phyloP scores from a whole-genome alignment of 2,797 vertebrate genomes.

The Lycodopsis pacificus region DNA sequence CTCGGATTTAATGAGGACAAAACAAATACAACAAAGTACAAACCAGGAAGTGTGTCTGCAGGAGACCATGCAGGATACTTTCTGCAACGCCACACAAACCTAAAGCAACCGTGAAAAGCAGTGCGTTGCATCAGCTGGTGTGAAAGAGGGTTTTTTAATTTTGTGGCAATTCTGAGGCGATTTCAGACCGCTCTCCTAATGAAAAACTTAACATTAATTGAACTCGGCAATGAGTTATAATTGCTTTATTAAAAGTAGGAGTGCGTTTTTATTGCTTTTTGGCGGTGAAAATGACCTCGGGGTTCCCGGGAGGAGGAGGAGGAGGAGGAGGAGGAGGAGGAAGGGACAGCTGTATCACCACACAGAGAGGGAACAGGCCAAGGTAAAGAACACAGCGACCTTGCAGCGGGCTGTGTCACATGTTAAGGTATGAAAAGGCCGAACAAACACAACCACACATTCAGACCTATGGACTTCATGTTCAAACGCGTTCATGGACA shows the following conservation, averaged over 20 bases:
- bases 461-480: background rate
- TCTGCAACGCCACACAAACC: background rate
- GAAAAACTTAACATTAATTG: conserved; percentile 78
- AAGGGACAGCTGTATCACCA: conserved; percentile 22
- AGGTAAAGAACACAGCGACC: conserved; percentile 53
- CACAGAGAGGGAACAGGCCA: conserved; percentile 25
- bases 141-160: background rate
- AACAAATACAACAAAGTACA: background rate
- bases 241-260: conserved; percentile 81
- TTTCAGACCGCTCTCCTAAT: conserved; percentile 69
- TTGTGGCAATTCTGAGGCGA: conserved; percentile 54
- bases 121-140: conserved; percentile 14
- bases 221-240: conserved; percentile 79
- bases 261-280: conserved; percentile 78
- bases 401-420: conserved; percentile 3
- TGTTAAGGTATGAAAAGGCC: conserved; percentile 10
- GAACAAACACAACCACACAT: conserved; percentile 3
- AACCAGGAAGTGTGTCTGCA: background rate
- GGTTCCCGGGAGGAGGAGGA: conserved; percentile 38
- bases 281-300: conserved; percentile 66
- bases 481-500: conserved; percentile 12
- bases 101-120: conserved; percentile 16
- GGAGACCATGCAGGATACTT: background rate
- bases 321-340: conserved; percentile 1
- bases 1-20: background rate